Base-by-base conservation (phyloP, 2,888 invertebrate species). In the Phyto melanocephala region DNA sequence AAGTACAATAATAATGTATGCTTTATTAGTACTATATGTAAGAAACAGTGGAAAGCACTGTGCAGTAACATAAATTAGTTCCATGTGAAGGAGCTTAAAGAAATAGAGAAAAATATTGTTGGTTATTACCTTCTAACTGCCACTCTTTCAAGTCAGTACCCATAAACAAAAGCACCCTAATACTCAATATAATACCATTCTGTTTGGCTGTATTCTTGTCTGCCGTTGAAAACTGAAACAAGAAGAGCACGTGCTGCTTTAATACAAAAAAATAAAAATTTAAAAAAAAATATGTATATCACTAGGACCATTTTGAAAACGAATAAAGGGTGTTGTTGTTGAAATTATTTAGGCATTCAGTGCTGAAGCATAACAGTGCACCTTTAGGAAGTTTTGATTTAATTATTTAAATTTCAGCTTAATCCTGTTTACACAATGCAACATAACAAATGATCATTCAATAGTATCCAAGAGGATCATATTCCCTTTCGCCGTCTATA, bases 11-110 rank as follows among this genome's bases (percentile, higher is more conserved):
- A n/a, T n/a, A n/a, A n/a, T n/a, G n/a, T n/a, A n/a, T n/a, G n/a
- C n/a, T n/a, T n/a, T n/a, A n/a, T n/a, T n/a, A n/a, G n/a, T n/a
- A n/a, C n/a, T n/a, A n/a, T n/a, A n/a, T n/a, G n/a, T n/a, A n/a
- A n/a, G n/a, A n/a, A n/a, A n/a, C n/a, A n/a, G n/a, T n/a, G n/a
- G n/a, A n/a, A n/a, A n/a, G n/a, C n/a, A n/a, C n/a, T n/a, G n/a
- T n/a, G n/a, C n/a, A n/a, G n/a, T n/a, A n/a, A n/a, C 85, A 85
- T 87, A 86, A 86, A 87, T 87, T 86, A 86, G 86, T 86, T 87
- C 85, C 87, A 84, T 82, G 65, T 84, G 86, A 86, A 83, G 71
- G 84, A 85, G 28, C 52, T 75, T 22, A 60, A 70, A 68, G 68
- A 42, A 74, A 68, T 58, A 71, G 50, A 58, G 22, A 47, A 68